Evolutionary conservation across 2,113 vertebrate species (phyloP), one percentile per base, ranked within the genome.

Genomic region (Zosterops japonicus): DNA sequence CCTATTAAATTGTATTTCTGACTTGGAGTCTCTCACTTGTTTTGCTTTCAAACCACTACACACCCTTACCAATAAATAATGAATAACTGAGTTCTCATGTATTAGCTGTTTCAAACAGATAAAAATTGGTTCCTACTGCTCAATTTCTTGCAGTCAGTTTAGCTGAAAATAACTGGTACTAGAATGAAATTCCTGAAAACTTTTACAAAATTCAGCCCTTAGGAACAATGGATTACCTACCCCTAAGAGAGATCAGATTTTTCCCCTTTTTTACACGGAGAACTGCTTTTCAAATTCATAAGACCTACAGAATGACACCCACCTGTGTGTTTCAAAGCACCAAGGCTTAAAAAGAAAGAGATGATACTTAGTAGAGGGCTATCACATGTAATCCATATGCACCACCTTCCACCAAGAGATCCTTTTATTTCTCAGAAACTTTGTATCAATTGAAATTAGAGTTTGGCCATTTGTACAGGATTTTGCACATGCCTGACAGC

Each of bases 71-170:
- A 86, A 41, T 70, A n/a, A 88, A 39, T 14, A 14, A 90, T 13
- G 12, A 39, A 55, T 60, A 86, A 49, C 50, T 70, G 25, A 41
- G 68, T 89, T 95, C 31, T 83, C 13, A n/a, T 82, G 46, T 94
- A 82, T 46, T 35, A 55, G 68, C 68, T 87, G 72, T 56, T 93
- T 92, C 71, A 95, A 83, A 95, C 17, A 82, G 79, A 79, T 75
- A 61, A 83, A 95, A 96, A 91, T 46, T 55, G 2, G 53, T 91
- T 69, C 13, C 69, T 55, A 64, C 29, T 92, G n/a, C 59, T 84
- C 59, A 78, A 16, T 20, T 72, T 91, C 42, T 81, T 17, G 8
- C 41, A 86, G 84, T 63, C 91, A 60, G 20, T 89, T 97, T 85
- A 96, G 69, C 42, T 92, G 85, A 94, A 94, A 91, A 69, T 23